A percentile compares a stretch with the other conserved stretches of the same genome.
Conservation (phyloP, 2,888 invertebrate genomes). For the Camptogramma bilineatum region DNA sequence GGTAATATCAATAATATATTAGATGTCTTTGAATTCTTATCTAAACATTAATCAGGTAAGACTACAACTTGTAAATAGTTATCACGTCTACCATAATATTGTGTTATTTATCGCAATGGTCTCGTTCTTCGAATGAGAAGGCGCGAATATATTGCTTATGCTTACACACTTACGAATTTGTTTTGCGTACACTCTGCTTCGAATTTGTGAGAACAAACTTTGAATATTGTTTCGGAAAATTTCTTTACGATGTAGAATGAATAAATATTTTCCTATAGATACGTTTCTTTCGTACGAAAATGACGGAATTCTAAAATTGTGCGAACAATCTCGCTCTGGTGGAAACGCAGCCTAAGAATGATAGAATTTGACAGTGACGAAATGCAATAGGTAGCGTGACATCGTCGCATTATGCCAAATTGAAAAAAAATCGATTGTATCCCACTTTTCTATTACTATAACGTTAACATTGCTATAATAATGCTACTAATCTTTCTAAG, state of each 20-base stretch:
- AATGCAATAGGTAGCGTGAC: constrained; percentile 1
- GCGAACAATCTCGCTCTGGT: too few relatives aligned
- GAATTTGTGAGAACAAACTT: constrained; percentile 31
- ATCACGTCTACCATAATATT: constrained; percentile 44
- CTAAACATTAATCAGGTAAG: too few relatives aligned
- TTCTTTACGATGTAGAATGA: constrained; percentile 20
- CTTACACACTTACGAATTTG: constrained; percentile 36
- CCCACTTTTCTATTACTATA: too few relatives aligned
- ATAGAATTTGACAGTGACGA: background rate
- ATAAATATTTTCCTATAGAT: constrained; percentile 9
- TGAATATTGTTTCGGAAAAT: constrained; percentile 31
- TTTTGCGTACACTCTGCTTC: constrained; percentile 33
- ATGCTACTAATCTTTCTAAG: too few relatives aligned
- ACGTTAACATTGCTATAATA: too few relatives aligned
- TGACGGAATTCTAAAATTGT: too few relatives aligned
- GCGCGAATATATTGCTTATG: constrained; percentile 39
- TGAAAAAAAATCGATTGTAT: background rate
- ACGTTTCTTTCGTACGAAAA: too few relatives aligned
- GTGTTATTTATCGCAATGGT: constrained; percentile 52
- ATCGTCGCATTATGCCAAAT: background rate
- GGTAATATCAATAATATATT: too few relatives aligned
- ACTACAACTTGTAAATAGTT: constrained; percentile 13
- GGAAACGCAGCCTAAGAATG: background rate
- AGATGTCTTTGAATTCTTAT: too few relatives aligned
- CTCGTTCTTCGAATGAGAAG: constrained; percentile 43